Evolutionary conservation across 2,113 vertebrate species (phyloP), one percentile per base, ranked within the genome.

Genomic region (Scomber japonicus): DNA sequence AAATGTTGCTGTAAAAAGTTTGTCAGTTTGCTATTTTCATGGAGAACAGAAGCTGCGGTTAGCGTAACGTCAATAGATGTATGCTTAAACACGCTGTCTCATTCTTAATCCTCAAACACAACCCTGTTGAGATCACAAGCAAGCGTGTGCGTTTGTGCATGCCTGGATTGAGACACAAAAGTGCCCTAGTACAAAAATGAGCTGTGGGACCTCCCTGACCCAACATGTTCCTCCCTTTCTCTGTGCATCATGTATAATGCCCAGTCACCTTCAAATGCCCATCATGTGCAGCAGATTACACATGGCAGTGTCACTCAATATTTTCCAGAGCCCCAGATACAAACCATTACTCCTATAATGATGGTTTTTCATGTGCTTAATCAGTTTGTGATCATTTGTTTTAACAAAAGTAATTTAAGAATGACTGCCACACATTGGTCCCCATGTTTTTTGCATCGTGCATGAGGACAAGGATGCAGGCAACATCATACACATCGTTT

Each of bases 1-100:
- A 56, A 16, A 77, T 51, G 12, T 67, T 35, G 51, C 27, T 62
- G 53, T 78, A 59, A 60, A 63, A 61, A n/a, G 6, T 63, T 63
- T 67, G 60, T n/a, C 4, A 11, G 9, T 63, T 45, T 45, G 35
- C 31, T 55, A 7, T 21, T 68, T 77, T 77, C 6, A 50, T 40
- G 11, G 48, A 35, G 30, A 67, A 51, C 50, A 30, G 12, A 62
- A 27, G n/a, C 35, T 40, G 35, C 8, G 46, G 62, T 57, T 13
- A 73, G 62, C 50, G 56, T 24, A 17, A 73, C 54, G 16, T 50
- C 8, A 1, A 15, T 14, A 19, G 7, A 71, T 63, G 51, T 11
- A 44, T 66, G 8, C 59, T 53, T 16, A 63, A 68, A 55, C 24
- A 27, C 57, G 16, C 2, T 21, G 40, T 12, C 12, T 57, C 19